phyloP scores from a whole-genome alignment of 1,140 invertebrate species.

The Penaeus chinensis region DNA sequence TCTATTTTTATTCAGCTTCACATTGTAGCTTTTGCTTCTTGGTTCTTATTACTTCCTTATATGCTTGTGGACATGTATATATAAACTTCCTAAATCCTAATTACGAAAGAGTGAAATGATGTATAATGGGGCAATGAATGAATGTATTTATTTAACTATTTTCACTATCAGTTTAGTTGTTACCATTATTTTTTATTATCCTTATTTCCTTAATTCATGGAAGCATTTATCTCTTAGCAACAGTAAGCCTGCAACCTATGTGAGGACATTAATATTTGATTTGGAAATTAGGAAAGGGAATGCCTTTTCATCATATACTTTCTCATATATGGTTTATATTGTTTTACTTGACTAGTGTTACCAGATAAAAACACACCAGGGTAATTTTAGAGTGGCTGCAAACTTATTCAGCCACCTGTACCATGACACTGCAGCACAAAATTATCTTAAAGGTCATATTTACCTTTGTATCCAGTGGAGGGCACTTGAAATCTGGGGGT shows the following conservation, averaged over 20 bases:
- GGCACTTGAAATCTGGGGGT: constrained; percentile 57
- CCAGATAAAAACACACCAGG: background rate
- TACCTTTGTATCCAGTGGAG: constrained; percentile 63
- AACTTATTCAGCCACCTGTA: background rate
- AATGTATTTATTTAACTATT: no score
- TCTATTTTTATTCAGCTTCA: background rate
- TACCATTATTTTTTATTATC: no score
- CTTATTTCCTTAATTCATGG: no score
- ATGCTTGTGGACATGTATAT: background rate
- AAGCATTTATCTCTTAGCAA: no score
- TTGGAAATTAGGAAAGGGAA: no score
- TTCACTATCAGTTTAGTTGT: no score
- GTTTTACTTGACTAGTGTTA: background rate
- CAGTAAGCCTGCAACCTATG: no score
- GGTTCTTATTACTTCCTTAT: background rate
- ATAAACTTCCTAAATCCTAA: background rate
- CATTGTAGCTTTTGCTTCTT: background rate
- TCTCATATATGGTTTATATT: no score
- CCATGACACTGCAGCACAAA: background rate
- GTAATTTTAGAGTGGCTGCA: background rate
- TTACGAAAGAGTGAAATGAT: no score
- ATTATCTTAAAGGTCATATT: background rate
- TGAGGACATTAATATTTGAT: no score
- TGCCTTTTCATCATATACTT: no score
- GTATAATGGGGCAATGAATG: no score